Percentiles rank a stretch among this genome's conserved stretches.
phyloP scores from a whole-genome alignment of 2,113 vertebrate species.

The Zosterops pallidus region DNA sequence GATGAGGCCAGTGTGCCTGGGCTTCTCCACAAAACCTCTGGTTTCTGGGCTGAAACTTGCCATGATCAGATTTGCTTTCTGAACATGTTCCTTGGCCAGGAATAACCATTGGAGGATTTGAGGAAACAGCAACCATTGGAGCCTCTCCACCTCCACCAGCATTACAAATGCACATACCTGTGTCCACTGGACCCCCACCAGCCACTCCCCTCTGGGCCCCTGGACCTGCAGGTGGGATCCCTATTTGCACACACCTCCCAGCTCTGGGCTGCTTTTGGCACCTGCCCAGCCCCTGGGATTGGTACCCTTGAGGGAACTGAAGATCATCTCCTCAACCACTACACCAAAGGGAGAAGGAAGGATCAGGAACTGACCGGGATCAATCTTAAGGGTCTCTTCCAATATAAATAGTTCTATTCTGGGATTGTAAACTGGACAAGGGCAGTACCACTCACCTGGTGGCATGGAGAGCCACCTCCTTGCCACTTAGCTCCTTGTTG shows the following conservation, averaged over 20 bases:
- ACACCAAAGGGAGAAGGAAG: background rate
- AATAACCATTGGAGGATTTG: background rate
- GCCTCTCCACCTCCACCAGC: too few relatives aligned
- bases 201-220: background rate
- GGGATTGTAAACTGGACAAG: background rate
- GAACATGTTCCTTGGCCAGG: background rate
- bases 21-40: background rate
- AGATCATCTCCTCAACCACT: background rate
- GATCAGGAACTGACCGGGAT: background rate
- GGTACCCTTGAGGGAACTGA: background rate
- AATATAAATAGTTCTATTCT: background rate
- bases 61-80: too few relatives aligned
- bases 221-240: background rate
- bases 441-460: background rate
- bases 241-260: background rate
- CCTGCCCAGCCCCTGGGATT: background rate
- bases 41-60: background rate
- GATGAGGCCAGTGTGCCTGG: background rate
- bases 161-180: accelerated
- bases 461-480: background rate
- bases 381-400: background rate
- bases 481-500: background rate
- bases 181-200: too few relatives aligned
- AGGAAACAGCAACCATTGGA: background rate
- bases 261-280: background rate